Evolutionary conservation across 1,140 invertebrate species (phyloP), one percentile per base, ranked within the genome.

Genomic region (Oncopodura yosiiana): DNA sequence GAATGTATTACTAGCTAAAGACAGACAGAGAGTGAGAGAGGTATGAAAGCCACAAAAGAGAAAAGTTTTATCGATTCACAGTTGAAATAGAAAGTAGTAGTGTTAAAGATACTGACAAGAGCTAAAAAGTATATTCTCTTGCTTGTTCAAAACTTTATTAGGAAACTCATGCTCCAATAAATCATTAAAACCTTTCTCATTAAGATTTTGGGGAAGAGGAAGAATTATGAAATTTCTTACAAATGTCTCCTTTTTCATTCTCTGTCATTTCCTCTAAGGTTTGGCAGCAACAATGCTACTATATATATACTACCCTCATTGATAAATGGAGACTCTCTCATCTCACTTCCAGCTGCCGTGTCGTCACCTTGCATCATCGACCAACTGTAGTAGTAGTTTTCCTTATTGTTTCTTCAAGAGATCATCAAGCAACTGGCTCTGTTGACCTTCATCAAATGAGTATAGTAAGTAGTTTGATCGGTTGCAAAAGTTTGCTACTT

Each of bases 61-160:
- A 23, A 49, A 48, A 37, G 11, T 49, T 49, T 49, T 49, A 49
- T 49, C 46, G 46, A 49, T 49, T 49, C 14, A 37, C 19, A 38
- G 36, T n/a, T n/a, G n/a, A n/a, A n/a, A n/a, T n/a, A n/a, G n/a
- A n/a, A n/a, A n/a, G n/a, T n/a, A n/a, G n/a, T n/a, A n/a, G n/a
- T n/a, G n/a, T n/a, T n/a, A n/a, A n/a, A n/a, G n/a, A n/a, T n/a
- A n/a, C n/a, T n/a, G n/a, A n/a, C n/a, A n/a, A n/a, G n/a, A n/a
- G n/a, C n/a, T n/a, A n/a, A 46, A 46, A 46, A n/a, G 38, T 34
- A 49, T 27, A 49, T 49, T 38, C 32, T 16, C 34, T 37, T 49
- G n/a, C n/a, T n/a, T n/a, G n/a, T n/a, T n/a, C 27, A 49, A 49
- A 49, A 49, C 32, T 49, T 49, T 49, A 49, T 49, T 49, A 46